Evolutionary conservation across 2,113 vertebrate genomes (phyloP), one percentile per base, ranked within the genome.

Genomic region (Grammomys surdaster): DNA sequence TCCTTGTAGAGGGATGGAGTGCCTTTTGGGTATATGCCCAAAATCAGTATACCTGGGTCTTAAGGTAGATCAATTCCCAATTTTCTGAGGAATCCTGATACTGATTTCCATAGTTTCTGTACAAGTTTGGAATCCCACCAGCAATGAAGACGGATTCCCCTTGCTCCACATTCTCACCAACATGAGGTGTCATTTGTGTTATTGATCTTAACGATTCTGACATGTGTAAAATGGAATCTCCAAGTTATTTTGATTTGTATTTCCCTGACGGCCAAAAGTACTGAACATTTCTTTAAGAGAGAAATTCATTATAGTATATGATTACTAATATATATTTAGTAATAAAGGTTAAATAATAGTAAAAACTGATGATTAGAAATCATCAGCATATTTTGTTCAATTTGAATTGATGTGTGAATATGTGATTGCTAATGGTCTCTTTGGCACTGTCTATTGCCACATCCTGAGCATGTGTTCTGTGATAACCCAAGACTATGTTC

Each of bases 371-470:
- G 65, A 94, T 13, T 7, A 90, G 33, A 73, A 56, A 58, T 73
- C 13, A 82, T 77, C 43, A 76, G 7, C 20, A 75, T 78, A 76
- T 78, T 76, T 92, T 40, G 90, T 51, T 95, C 31, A 36, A n/a
- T 90, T 77, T 85, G 48, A 48, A 78, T 80, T 88, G 65, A 94
- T 4, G 36, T 92, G 77, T 67, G 92, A 88, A 43, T 73, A 14
- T 76, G 24, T 76, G 24, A 70, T n/a, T 87, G 9, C 0, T 6
- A 70, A 51, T 51, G 31, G 26, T 33, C 14, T 63, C 36, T 85
- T 67, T 20, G 31, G 46, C 31, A 22, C 19, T 69, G 19, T 69
- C 43, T 51, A 13, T 20, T 87, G 5, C 19, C 3, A 69, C 19
- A 67, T 26, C 65, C 36, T 70, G 19, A 51, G 85, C 5, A 14